Base-by-base conservation (phyloP, 23 tunicate species). In the Diplosoma virens region DNA sequence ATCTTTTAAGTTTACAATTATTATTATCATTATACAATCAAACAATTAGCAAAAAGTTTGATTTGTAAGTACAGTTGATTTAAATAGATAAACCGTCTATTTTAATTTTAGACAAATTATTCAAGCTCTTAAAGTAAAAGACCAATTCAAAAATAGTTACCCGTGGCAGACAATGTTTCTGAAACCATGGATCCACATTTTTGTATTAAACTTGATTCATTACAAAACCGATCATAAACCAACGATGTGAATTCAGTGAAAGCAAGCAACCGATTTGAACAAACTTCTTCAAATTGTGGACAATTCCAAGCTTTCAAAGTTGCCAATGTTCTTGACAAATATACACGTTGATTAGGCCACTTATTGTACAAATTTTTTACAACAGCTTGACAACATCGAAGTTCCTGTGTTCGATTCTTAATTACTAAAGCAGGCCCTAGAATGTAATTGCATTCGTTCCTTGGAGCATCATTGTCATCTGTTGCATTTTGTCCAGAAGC, bases 171-270 rank as follows among this genome's bases (percentile, higher is more conserved):
- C 11, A 45, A 9, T 16, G 52, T 16, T 45, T 36, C 24, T 6
- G 50, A 3, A 9, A 72, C 61, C 1, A 29, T 33, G 20, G 20
- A 47, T 47, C 18, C 78, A 27, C 95, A 87, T 21, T 76, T 32
- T 4, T 28, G 1, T 32, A 82, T 30, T 33, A 87, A 32, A 17
- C 21, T 53, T 3, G 45, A 25, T 32, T 66, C 77, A 67, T 76
- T 59, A 59, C 95, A 87, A 67, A 87, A 87, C 23, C 77, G 37
- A 9, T 81, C 83, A 34, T 87, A 87, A 33, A 81, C 83, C 6
- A 87, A 29, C 3, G 37, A 28, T 6, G 78, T 79, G 55, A 25
- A 86, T 16, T 58, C 75, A 0, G 74, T 86, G 63, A 87, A 81
- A 76, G 65, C 82, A 33, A 74, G 65, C 0, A 81, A 59, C 46